A percentile compares a stretch with the other conserved stretches of the same genome.
Conservation (phyloP, 2,888 invertebrate species). For the Exephanes ischioxanthus region DNA sequence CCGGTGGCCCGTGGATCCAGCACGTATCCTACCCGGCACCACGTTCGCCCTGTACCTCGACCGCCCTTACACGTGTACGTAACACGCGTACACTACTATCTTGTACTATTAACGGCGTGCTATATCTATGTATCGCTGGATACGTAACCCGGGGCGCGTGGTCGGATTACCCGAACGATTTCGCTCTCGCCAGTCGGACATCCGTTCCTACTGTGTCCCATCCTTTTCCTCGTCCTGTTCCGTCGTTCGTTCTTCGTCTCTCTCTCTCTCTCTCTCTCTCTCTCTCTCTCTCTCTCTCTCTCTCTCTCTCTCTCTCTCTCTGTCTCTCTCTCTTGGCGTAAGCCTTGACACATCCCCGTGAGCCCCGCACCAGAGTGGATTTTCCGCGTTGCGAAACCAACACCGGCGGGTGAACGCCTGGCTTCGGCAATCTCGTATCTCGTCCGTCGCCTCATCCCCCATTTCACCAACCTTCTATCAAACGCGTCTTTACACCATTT, state of each 20-base stretch:
- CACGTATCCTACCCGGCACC: slow-evolving; percentile 44
- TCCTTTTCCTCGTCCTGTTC: slow-evolving; percentile 1
- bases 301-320: slow-evolving; percentile 4
- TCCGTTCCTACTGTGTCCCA: slow-evolving; percentile 20
- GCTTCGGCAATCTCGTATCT: slow-evolving; percentile 43
- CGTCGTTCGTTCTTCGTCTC: background rate
- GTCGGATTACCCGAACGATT: slow-evolving; percentile 70
- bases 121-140: slow-evolving; percentile 12
- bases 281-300: background rate
- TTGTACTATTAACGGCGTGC: background rate
- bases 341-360: slow-evolving; percentile 56
- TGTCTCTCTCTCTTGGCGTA: slow-evolving; percentile 38
- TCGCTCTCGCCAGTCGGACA: slow-evolving; percentile 54
- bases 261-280: slow-evolving; percentile 7
- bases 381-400: slow-evolving; percentile 59
- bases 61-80: slow-evolving; percentile 59
- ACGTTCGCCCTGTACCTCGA: slow-evolving; percentile 42
- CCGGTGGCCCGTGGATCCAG: slow-evolving; percentile 29
- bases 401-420: slow-evolving; percentile 27
- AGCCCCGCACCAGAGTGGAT: slow-evolving; percentile 59
- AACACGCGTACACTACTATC: slow-evolving; percentile 44
- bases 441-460: slow-evolving; percentile 47
- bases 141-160: slow-evolving; percentile 56
- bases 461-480: slow-evolving; percentile 28
- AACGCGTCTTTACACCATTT: slow-evolving; percentile 45